Evolutionary conservation across 2,113 vertebrate genomes (phyloP).

Genomic region (Peucedramus taeniatus): DNA sequence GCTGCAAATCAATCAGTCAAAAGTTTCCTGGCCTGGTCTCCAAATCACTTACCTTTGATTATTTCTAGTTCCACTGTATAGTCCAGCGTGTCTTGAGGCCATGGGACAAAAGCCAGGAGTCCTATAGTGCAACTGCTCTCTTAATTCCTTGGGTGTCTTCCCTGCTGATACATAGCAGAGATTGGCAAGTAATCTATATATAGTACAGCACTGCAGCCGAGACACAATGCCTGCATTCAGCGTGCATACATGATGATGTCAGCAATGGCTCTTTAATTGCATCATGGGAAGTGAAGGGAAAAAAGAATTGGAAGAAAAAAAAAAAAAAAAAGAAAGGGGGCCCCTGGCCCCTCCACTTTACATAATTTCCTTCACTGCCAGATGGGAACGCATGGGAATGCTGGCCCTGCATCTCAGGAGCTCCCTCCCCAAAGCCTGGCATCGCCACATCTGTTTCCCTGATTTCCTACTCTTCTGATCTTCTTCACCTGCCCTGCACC

Average conservation of each 20-base stretch:
- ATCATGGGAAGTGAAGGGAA: conserved; percentile 51
- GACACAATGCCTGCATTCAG: conserved; percentile 65
- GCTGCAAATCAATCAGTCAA: neutral
- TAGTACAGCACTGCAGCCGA: conserved; percentile 17
- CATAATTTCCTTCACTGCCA: conserved; percentile 43
- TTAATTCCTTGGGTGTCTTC: conserved; percentile 57
- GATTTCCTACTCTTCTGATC: conserved; percentile 60
- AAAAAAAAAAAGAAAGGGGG: neutral
- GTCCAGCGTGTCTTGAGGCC: neutral
- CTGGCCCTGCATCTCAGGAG: neutral
- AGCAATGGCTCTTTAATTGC: conserved; percentile 54
- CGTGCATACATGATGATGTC: conserved; percentile 36
- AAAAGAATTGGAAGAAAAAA: conserved; percentile 21
- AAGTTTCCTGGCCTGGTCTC: neutral
- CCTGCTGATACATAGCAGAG: conserved; percentile 45
- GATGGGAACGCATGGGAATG: conserved; percentile 42
- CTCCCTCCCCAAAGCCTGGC: conserved; percentile 36
- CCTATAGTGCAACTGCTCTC: neutral
- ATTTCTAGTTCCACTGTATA: neutral
- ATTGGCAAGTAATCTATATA: conserved; percentile 60
- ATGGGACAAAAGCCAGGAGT: neutral
- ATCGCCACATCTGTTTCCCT: conserved; percentile 63
- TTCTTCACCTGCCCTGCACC: conserved; percentile 62
- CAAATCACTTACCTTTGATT: neutral
- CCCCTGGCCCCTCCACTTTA: conserved; percentile 35